These are phyloP conservation scores for Synaphobranchus kaupii DNA, from an alignment of 2,797 vertebrate genomes.

Conservation along the genomic window DNA sequence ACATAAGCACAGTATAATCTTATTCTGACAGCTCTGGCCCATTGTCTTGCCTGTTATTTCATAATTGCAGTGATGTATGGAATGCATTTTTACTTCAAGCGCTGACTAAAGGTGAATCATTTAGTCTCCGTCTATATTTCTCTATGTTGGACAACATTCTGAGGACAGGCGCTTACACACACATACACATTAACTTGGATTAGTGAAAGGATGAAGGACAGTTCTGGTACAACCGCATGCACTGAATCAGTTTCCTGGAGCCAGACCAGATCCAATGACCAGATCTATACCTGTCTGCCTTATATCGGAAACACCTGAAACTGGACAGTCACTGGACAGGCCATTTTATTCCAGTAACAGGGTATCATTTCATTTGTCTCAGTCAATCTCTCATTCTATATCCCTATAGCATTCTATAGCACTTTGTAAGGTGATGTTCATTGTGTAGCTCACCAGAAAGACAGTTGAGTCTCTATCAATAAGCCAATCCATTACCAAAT, in stretches of 20 bases:
- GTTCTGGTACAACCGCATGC: neutral
- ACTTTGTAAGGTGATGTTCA: neutral
- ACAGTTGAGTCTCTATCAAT: neutral
- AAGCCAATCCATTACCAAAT: neutral
- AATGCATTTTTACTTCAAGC: neutral
- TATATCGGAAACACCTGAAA: conserved; percentile 5
- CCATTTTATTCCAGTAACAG: conserved; percentile 15
- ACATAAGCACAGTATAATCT: conserved; percentile 16
- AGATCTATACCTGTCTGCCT: conserved; percentile 24
- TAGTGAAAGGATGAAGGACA: neutral
- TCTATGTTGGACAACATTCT: neutral
- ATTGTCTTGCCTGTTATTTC: neutral
- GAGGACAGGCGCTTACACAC: neutral
- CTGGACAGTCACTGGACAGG: neutral
- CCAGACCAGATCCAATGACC: conserved; percentile 18
- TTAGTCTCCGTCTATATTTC: neutral
- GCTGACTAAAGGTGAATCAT: neutral
- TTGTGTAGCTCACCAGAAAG: neutral
- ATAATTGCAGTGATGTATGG: neutral
- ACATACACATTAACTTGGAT: neutral
- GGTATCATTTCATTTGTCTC: conserved; percentile 19
- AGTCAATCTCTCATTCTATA: neutral
- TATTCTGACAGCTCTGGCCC: neutral
- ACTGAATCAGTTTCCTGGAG: conserved; percentile 22
- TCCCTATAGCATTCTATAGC: neutral